phyloP scores from a whole-genome alignment of 2,797 vertebrate species.

The Staurois parvus region DNA sequence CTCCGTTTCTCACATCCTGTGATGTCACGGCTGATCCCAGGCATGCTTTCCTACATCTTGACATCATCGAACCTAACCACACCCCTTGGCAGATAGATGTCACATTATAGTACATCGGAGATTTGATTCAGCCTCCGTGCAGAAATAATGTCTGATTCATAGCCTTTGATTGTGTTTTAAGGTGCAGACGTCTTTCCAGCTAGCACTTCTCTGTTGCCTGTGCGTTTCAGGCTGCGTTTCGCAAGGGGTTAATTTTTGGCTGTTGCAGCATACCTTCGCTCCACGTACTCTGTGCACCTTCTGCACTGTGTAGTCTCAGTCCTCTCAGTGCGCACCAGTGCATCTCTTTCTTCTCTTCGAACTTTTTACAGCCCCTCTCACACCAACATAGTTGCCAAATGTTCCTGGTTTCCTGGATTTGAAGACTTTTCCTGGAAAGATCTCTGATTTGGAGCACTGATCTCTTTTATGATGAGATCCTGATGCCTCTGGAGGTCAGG shows the following conservation, averaged over 20 bases:
- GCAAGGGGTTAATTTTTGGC: neutral
- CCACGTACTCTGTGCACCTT: neutral
- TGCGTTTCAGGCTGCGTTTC: neutral
- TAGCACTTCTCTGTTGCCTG: neutral
- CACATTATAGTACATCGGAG: constrained; percentile 1
- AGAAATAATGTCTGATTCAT: neutral
- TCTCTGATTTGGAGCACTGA: too few species aligned
- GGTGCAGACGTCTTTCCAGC: neutral
- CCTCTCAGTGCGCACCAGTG: neutral
- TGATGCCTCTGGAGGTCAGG: too few species aligned
- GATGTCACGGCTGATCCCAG: constrained; percentile 54
- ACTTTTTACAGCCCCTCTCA: neutral
- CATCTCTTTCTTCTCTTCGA: neutral
- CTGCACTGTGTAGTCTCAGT: neutral
- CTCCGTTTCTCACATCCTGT: rapidly evolving
- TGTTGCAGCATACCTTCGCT: neutral
- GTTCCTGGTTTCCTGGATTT: too few species aligned
- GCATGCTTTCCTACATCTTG: constrained; percentile 54
- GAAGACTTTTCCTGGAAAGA: too few species aligned
- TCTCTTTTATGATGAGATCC: too few species aligned
- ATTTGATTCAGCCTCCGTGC: neutral
- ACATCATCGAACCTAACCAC: constrained; percentile 39
- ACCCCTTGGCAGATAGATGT: constrained; percentile 6
- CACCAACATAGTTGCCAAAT: too few species aligned
- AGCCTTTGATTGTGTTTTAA: neutral